Base-by-base conservation (phyloP, 2,888 invertebrate species). In the Dryadula phaetusa region DNA sequence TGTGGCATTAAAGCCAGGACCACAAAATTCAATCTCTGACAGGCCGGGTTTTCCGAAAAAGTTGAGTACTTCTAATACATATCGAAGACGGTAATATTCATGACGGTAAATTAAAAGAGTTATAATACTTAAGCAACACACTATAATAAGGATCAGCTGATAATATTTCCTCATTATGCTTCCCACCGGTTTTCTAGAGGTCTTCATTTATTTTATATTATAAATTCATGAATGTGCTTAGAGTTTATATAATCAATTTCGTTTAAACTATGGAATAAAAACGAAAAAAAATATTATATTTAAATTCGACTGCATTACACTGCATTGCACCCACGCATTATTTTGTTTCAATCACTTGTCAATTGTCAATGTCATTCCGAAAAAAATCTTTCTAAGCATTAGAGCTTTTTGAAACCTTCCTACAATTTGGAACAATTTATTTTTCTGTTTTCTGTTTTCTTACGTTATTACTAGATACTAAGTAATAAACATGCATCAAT, bases 61-160 rank as follows among this genome's bases (percentile, higher is more conserved):
- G 83, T 97, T 97, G 5, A 98, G 94, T 8, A 97, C 97, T 88
- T 97, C 96, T 14, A 98, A 84, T 0, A 98, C 97, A 86, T 97
- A 97, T 73, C 97, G 94, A 0, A 98, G 88, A 52, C 96, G 95
- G 82, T 96, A 96, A 79, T 98, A 98, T 84, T 98, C 97, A 77
- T 96, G 97, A 70, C 97, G 95, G 82, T 98, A 98, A 79, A 97
- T 94, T 22, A 98, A 89, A 71, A 98, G 93, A 14, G 96, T 94
- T 16, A 95, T 90, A 40, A 97, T 91, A 83, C 97, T 97, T 40
- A 96, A 82, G 72, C 95, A 86, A 63, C 97, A 96, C 62, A 95
- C 92, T 16, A 97, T 86, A 62, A 96, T 88, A 62, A 98, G 92
- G 62, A 95, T 88, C 54, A 97, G 93, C 85, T 97, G 97, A 78